phyloP scores from a whole-genome alignment of 2,113 vertebrate species.

The Oenanthe melanoleuca region DNA sequence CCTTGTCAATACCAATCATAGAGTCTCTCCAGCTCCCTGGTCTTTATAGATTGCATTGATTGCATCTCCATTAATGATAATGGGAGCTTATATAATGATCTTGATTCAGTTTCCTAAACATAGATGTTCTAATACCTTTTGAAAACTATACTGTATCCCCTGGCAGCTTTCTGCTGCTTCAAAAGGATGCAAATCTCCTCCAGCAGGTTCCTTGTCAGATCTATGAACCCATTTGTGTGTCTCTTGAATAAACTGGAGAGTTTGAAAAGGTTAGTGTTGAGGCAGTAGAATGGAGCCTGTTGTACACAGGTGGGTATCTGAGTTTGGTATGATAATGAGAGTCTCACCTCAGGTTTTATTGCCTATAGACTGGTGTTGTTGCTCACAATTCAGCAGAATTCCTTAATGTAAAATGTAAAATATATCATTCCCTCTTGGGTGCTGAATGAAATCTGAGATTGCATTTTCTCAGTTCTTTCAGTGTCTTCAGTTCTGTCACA shows the following conservation, averaged over 20 bases:
- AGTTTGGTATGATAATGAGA: not conserved
- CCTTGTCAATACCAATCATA: slow-evolving; percentile 9
- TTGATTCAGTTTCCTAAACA: not conserved
- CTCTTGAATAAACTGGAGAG: not conserved
- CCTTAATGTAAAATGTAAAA: not conserved
- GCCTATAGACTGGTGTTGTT: not conserved
- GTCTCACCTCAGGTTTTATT: not conserved
- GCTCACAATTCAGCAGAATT: not conserved
- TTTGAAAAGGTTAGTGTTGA: not conserved
- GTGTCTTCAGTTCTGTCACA: not conserved
- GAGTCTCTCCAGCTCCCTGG: not conserved
- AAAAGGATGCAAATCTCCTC: not conserved
- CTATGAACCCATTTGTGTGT: not conserved
- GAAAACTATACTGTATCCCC: not conserved
- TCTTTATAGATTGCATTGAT: slow-evolving; percentile 36
- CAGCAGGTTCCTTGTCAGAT: not conserved
- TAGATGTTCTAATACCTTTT: not conserved
- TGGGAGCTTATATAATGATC: not conserved
- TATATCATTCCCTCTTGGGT: not conserved
- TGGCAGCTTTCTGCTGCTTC: not conserved
- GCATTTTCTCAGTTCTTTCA: not conserved
- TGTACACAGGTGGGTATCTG: not conserved
- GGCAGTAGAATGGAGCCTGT: not conserved
- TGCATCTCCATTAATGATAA: slow-evolving; percentile 15
- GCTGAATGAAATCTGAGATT: slow-evolving; percentile 9